Evolutionary conservation across 2,888 invertebrate genomes (phyloP), one percentile per base, ranked within the genome.

Genomic region (Onchidella celtica): DNA sequence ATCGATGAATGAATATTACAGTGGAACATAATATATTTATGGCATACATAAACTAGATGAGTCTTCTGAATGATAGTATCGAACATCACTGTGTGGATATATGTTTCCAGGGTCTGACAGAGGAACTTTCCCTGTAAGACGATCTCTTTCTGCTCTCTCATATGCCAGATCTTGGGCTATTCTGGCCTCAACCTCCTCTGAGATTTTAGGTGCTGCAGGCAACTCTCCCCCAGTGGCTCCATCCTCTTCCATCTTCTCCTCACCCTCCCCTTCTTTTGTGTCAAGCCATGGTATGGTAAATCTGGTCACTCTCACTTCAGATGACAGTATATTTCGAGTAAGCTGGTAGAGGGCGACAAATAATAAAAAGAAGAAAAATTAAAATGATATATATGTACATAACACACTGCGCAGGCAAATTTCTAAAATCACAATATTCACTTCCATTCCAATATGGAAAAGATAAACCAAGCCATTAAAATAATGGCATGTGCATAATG

Each of bases 261-360:
- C 73, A n/a, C 47, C 66, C 36, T 69, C 77, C 47, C 36, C 65
- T 9, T 63, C 81, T 70, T 77, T 77, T n/a, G 65, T 65, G 40
- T 77, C 76, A 34, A 94, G 98, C 99, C 99, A 99, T 92, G 99
- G 98, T 74, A 99, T 99, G 94, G 98, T 98, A 93, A 99, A 99
- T 87, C 97, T 95, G 2, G 99, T 99, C 2, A 99, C 99, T 90
- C 99, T 95, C 0, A 99, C 99, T 93, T 97, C 97, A 1, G 97
- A 96, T 0, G 97, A 97, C 55, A 97, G 93, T 83, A 97, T 97
- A 93, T 97, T 97, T 87, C 97, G 94, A 65, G 95, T 95, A 21
- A 96, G 94, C 95, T 94, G 88, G n/a, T 66, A 40, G 36, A n/a
- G 55, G n/a, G 36, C 2, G n/a, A 36, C 11, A 69, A 59, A n/a